Conservation (phyloP, 2,888 invertebrate genomes). For the Cephus rjabovi region DNA sequence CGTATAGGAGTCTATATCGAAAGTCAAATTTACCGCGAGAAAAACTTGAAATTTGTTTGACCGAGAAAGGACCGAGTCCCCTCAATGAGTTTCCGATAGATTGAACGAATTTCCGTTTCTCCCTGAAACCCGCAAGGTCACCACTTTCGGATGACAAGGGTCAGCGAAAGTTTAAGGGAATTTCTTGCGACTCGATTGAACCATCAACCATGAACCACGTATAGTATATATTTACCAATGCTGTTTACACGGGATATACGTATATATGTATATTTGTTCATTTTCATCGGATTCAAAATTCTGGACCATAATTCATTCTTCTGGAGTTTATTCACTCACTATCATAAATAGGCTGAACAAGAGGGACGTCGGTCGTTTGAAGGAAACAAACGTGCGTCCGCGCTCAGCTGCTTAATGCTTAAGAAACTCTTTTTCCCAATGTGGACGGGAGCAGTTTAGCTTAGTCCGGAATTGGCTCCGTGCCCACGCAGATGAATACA, state of each 20-base stretch:
- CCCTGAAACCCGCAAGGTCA: not conserved
- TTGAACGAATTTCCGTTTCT: not conserved
- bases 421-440: slow-evolving; percentile 22
- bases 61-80: not conserved
- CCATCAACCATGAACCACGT: not conserved
- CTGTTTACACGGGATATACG: not conserved
- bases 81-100: not conserved
- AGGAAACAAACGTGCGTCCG: slow-evolving; percentile 17
- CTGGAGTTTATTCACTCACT: not conserved
- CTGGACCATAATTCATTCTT: not conserved
- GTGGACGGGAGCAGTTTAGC: slow-evolving; percentile 27
- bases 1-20: not conserved
- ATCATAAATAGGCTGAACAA: not conserved
- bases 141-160: not conserved
- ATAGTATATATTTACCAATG: not conserved
- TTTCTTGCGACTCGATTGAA: not conserved
- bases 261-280: not conserved
- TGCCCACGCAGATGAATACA: slow-evolving; percentile 16
- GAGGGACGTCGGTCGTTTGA: slow-evolving; percentile 21
- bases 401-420: slow-evolving; percentile 21
- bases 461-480: slow-evolving; percentile 26
- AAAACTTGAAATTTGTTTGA: not conserved
- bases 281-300: not conserved
- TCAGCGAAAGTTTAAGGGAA: not conserved
- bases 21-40: not conserved